Percentiles rank a stretch among this genome's conserved stretches.
Conservation (phyloP, 2,888 invertebrate species). For the Mycalesis mineus region DNA sequence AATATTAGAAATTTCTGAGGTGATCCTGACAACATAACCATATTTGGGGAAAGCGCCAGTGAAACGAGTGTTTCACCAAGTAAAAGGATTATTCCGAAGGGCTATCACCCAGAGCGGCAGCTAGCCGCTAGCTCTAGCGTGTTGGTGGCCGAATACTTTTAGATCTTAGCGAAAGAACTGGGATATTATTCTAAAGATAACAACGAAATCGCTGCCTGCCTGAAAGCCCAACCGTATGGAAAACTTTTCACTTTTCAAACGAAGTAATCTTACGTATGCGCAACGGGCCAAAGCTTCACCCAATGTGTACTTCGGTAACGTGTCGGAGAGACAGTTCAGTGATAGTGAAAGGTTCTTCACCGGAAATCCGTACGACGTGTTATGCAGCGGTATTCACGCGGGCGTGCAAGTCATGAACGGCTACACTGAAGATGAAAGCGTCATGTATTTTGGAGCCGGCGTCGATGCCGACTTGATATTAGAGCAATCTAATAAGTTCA, state of each 20-base stretch:
- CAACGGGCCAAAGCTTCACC: not conserved
- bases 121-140: slow-evolving; percentile 44
- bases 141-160: slow-evolving; percentile 65
- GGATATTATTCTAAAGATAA: slow-evolving; percentile 48
- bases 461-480: slow-evolving; percentile 14
- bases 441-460: slow-evolving; percentile 38
- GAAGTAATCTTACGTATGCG: slow-evolving; percentile 26
- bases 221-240: slow-evolving; percentile 44
- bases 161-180: slow-evolving; percentile 57
- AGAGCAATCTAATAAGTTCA: slow-evolving; percentile 31
- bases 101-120: slow-evolving; percentile 77
- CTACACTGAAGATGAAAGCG: slow-evolving; percentile 83
- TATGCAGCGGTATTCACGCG: slow-evolving; percentile 63
- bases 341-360: slow-evolving; percentile 42
- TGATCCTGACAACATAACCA: slow-evolving; percentile 52
- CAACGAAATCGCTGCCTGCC: slow-evolving; percentile 48
- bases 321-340: slow-evolving; percentile 42
- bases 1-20: slow-evolving; percentile 55
- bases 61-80: slow-evolving; percentile 47
- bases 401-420: slow-evolving; percentile 83
- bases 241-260: slow-evolving; percentile 35
- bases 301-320: slow-evolving; percentile 34
- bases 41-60: slow-evolving; percentile 52
- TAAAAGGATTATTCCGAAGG: slow-evolving; percentile 48
- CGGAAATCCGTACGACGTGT: slow-evolving; percentile 43